Evolutionary conservation across 2,888 invertebrate genomes (phyloP).

Genomic region (Brachyopa scutellaris): DNA sequence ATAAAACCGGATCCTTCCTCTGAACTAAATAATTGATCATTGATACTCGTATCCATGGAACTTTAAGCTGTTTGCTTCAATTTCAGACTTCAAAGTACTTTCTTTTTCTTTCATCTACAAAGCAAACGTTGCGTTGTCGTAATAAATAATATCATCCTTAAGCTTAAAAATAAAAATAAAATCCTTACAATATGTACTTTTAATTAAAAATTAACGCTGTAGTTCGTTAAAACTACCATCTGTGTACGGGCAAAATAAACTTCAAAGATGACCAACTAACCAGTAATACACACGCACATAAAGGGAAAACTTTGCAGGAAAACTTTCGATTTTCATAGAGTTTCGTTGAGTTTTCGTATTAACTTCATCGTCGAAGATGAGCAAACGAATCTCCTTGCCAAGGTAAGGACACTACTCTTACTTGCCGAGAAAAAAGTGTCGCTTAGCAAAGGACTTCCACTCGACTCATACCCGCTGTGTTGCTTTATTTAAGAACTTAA

Average conservation of each 20-base stretch:
- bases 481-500: constrained; percentile 34
- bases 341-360: constrained; percentile 42
- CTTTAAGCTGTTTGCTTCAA: neutral
- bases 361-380: constrained; percentile 50
- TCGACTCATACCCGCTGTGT: neutral
- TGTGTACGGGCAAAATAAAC: constrained; percentile 26
- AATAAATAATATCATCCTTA: constrained; percentile 9
- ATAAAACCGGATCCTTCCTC: no score
- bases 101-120: neutral
- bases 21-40: no score
- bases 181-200: no score
- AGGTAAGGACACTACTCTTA: constrained; percentile 44
- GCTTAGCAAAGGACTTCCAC: constrained; percentile 17
- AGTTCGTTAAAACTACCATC: constrained; percentile 5
- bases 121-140: neutral
- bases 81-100: no score
- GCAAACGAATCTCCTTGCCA: constrained; percentile 24
- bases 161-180: neutral
- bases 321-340: constrained; percentile 57
- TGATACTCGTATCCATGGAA: no score
- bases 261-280: constrained; percentile 22
- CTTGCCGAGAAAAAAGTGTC: constrained; percentile 10
- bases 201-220: constrained; percentile 57
- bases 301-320: constrained; percentile 8
- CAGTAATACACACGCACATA: neutral